phyloP scores from a whole-genome alignment of 2,888 invertebrate species.

The Seladonia tumulorum region DNA sequence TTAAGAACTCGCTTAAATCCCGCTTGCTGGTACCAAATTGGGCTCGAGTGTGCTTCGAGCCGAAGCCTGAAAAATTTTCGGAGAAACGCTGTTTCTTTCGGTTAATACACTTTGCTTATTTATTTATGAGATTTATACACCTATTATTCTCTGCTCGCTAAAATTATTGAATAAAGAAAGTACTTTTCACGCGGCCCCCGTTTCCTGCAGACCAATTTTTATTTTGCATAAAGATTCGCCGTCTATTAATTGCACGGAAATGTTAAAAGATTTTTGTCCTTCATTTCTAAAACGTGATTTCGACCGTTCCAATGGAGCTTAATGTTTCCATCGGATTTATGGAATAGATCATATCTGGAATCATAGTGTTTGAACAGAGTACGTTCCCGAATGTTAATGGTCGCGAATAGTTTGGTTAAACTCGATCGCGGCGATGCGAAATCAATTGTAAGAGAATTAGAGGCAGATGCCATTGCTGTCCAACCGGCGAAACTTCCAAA shows the following conservation, averaged over 20 bases:
- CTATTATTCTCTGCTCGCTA: no score
- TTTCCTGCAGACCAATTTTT: no score
- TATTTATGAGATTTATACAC: no score
- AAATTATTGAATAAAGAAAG: no score
- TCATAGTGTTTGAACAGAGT: not conserved
- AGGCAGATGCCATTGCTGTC: constrained; percentile 8
- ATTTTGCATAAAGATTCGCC: no score
- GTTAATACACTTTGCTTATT: not conserved
- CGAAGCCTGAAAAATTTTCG: not conserved
- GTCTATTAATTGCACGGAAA: no score
- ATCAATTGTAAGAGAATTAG: constrained; percentile 57
- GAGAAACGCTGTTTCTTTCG: not conserved
- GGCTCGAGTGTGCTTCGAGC: constrained; percentile 40
- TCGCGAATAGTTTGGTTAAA: not conserved
- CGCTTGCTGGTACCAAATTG: constrained; percentile 61
- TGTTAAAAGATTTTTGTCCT: not conserved
- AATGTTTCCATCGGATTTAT: not conserved
- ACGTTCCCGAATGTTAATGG: not conserved
- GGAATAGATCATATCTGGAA: not conserved
- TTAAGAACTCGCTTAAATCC: constrained; percentile 75
- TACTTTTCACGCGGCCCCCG: no score
- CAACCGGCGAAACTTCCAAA: constrained; percentile 37
- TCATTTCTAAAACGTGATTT: not conserved
- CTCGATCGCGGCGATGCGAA: constrained; percentile 27
- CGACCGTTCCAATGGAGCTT: not conserved